phyloP scores from a whole-genome alignment of 2,888 invertebrate genomes.

The Tiliacea citrago region DNA sequence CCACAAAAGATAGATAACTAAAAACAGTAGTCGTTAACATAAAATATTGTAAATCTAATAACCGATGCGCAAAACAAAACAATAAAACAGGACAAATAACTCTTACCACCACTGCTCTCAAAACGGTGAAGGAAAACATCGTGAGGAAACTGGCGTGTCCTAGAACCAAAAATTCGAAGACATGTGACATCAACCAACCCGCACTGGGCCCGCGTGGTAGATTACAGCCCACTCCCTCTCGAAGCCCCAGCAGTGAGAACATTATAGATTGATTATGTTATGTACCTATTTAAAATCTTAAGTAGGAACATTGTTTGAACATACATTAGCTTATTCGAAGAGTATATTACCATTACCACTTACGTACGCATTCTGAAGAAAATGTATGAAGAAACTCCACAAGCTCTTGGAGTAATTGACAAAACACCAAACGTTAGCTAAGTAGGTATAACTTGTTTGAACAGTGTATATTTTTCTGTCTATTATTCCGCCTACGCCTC shows the following conservation, averaged over 20 bases:
- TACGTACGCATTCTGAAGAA: slow-evolving; percentile 16
- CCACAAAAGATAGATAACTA: not conserved
- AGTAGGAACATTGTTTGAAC: not conserved
- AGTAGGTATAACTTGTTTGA: slow-evolving; percentile 60
- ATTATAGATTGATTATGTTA: too few species aligned
- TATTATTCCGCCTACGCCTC: slow-evolving; percentile 62
- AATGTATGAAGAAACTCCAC: slow-evolving; percentile 28
- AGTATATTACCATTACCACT: slow-evolving; percentile 13
- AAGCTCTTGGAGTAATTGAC: slow-evolving; percentile 45
- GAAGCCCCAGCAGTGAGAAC: too few species aligned
- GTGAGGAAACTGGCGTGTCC: too few species aligned
- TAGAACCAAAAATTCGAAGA: too few species aligned
- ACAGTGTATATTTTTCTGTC: slow-evolving; percentile 62
- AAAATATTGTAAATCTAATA: slow-evolving; percentile 2
- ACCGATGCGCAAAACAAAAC: not conserved
- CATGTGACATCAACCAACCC: too few species aligned
- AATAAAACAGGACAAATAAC: not conserved
- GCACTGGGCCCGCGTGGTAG: too few species aligned
- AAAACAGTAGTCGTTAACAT: not conserved
- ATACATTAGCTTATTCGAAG: not conserved
- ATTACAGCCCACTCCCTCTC: too few species aligned
- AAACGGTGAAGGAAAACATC: too few species aligned
- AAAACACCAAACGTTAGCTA: slow-evolving; percentile 52
- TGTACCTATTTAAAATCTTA: not conserved
- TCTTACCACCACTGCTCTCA: too few species aligned